These are phyloP conservation scores for Mesocricetus auratus DNA, from an alignment of 2,113 vertebrate species.

Conservation along the genomic window DNA sequence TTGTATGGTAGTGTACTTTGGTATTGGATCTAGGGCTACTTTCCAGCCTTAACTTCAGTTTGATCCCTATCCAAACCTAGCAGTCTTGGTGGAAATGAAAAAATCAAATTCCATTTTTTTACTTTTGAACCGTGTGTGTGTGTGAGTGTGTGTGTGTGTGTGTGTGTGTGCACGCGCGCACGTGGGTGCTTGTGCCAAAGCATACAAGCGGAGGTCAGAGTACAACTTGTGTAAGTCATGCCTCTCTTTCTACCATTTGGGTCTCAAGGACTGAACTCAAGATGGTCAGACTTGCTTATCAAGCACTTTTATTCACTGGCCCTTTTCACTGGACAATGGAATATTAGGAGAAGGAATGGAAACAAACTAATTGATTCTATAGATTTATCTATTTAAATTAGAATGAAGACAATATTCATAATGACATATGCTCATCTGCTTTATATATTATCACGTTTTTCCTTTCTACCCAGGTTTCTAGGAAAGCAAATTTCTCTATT, in stretches of 20 bases:
- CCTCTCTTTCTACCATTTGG: not conserved
- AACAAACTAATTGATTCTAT: not conserved
- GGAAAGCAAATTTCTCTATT: not conserved
- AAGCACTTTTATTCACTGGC: not conserved
- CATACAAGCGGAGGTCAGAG: not conserved
- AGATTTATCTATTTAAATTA: not conserved
- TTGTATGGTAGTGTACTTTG: not conserved
- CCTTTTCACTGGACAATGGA: not conserved
- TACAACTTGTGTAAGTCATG: not conserved
- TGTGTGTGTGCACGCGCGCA: rapidly evolving
- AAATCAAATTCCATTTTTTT: too few relatives aligned
- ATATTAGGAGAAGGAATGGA: not conserved
- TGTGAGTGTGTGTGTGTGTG: not conserved
- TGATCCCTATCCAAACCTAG: not conserved
- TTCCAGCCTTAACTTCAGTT: not conserved
- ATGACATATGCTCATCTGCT: not conserved
- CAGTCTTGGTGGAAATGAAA: not conserved
- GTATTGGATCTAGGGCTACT: not conserved
- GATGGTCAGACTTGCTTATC: not conserved
- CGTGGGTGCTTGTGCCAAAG: not conserved
- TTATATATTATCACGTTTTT: not conserved
- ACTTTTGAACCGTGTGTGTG: too few relatives aligned
- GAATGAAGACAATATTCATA: not conserved
- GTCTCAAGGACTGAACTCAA: not conserved
- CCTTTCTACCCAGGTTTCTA: not conserved